These are phyloP conservation scores for Campoplex capitator DNA, from an alignment of 2,888 invertebrate species.

Conservation along the genomic window DNA sequence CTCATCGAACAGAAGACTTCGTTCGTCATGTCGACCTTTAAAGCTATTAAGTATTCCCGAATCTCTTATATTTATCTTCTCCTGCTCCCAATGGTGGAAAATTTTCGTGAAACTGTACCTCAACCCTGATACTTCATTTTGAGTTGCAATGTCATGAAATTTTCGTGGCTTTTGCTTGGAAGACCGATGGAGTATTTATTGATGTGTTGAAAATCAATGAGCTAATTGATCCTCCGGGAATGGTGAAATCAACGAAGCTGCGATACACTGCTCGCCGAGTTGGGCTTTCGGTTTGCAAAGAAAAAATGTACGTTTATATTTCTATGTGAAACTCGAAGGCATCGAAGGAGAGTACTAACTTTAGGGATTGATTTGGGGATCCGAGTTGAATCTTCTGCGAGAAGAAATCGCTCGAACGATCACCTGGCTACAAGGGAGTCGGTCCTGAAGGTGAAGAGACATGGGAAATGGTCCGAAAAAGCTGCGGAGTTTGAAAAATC, in stretches of 20 bases:
- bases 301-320: background rate
- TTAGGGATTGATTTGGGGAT: background rate
- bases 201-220: background rate
- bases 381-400: background rate
- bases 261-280: too few species aligned
- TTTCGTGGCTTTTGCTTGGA: background rate
- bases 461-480: background rate
- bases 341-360: background rate
- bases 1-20: conserved; percentile 20
- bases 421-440: background rate
- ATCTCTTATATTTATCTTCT: background rate
- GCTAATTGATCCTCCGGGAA: background rate
- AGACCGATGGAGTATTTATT: background rate
- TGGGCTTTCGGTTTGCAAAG: background rate
- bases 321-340: background rate
- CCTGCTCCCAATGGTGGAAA: background rate
- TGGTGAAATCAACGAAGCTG: background rate
- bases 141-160: background rate
- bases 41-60: background rate
- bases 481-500: background rate
- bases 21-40: background rate
- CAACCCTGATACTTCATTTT: background rate
- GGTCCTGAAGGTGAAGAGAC: background rate
- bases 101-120: background rate
- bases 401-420: background rate